These are phyloP conservation scores for Seira sanloemensis DNA, from an alignment of 2,888 invertebrate species.

Conservation along the genomic window DNA sequence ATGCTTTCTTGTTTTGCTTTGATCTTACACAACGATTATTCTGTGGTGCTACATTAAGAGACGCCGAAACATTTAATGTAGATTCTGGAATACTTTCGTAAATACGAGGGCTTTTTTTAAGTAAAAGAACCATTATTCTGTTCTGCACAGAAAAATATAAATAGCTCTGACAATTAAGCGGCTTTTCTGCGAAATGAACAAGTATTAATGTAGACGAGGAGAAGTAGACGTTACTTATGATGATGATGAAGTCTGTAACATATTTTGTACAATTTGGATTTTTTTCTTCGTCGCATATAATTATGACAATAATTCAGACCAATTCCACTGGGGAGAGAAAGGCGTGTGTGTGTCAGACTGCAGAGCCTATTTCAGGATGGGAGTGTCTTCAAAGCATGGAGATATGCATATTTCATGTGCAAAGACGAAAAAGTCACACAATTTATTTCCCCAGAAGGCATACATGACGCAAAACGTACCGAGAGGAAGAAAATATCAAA, in stretches of 20 bases:
- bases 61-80: not conserved
- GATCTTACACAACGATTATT: not conserved
- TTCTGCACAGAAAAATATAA: not conserved
- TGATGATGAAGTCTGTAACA: too few species aligned
- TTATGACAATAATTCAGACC: too few species aligned
- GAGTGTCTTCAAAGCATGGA: not conserved
- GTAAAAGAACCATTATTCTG: not conserved
- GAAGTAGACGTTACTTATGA: too few species aligned
- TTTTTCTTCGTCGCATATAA: too few species aligned
- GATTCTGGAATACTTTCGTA: not conserved
- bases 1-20: not conserved
- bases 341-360: not conserved
- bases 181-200: not conserved
- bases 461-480: not conserved
- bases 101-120: too few species aligned
- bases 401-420: not conserved
- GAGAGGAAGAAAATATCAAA: not conserved
- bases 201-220: not conserved
- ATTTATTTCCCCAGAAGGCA: constrained; percentile 1
- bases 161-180: not conserved
- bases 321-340: not conserved
- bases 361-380: too few species aligned
- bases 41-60: not conserved
- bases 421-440: not conserved
- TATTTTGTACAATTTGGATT: too few species aligned